Conservation (phyloP, 2,888 invertebrate species). For the Candidula unifasciata region DNA sequence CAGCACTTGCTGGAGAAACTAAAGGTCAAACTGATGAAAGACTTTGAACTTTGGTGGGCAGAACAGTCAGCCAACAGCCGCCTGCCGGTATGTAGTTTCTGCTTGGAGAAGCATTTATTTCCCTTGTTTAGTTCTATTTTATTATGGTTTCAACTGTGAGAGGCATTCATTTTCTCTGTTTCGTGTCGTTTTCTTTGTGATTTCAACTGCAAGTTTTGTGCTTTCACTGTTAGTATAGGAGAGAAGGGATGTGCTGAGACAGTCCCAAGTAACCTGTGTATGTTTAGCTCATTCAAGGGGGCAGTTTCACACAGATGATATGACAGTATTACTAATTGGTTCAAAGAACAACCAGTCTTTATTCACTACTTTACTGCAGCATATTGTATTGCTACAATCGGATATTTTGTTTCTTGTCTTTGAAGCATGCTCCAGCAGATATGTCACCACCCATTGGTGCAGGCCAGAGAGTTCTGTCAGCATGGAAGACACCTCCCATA, state of each 20-base stretch:
- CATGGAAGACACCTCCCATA: conserved; percentile 69
- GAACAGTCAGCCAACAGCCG: conserved; percentile 68
- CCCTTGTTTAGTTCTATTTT: background rate
- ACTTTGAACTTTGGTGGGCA: conserved; percentile 78
- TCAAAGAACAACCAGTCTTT: too few relatives aligned
- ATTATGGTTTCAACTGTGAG: background rate
- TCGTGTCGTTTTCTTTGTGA: too few relatives aligned
- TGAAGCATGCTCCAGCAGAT: conserved; percentile 16
- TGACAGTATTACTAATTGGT: too few relatives aligned
- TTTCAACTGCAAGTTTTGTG: too few relatives aligned
- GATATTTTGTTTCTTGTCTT: background rate
- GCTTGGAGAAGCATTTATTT: background rate
- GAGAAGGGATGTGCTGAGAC: too few relatives aligned
- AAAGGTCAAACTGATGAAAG: conserved; percentile 77
- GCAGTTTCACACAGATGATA: too few relatives aligned
- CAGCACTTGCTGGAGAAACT: conserved; percentile 77
- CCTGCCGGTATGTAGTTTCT: conserved; percentile 54
- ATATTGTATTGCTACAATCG: background rate
- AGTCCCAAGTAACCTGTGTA: too few relatives aligned
- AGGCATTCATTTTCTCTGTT: background rate
- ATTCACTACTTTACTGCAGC: too few relatives aligned
- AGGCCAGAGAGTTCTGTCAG: conserved; percentile 55
- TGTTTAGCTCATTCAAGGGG: too few relatives aligned
- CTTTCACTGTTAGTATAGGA: too few relatives aligned
- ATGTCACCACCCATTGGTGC: background rate